Percentiles rank a stretch among this genome's conserved stretches.
phyloP scores from a whole-genome alignment of 2,888 invertebrate genomes.

The Himalopsyche anomala region DNA sequence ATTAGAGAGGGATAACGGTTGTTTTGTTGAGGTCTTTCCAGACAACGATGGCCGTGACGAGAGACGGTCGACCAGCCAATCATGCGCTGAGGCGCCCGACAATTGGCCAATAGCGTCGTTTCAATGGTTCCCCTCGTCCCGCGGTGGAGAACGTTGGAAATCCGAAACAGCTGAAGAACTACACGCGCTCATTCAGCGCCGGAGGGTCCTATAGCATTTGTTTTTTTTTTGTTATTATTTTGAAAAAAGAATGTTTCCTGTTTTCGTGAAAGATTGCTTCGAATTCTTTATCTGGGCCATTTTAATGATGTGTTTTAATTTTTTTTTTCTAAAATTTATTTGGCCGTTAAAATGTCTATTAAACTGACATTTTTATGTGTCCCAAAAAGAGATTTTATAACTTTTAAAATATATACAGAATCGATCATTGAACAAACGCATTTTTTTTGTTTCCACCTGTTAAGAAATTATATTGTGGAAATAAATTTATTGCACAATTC shows the following conservation, averaged over 20 bases:
- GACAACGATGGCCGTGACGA: slow-evolving; percentile 77
- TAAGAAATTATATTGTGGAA: neutral
- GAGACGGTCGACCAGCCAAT: slow-evolving; percentile 73
- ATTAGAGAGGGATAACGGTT: slow-evolving; percentile 79
- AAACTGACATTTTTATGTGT: neutral
- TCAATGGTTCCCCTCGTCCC: slow-evolving; percentile 48
- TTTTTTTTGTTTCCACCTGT: neutral
- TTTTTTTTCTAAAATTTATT: slow-evolving; percentile 1
- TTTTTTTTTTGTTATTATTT: slow-evolving; percentile 10
- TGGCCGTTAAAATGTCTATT: neutral
- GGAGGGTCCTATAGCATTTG: neutral
- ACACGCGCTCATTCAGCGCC: slow-evolving; percentile 16
- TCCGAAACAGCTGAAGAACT: slow-evolving; percentile 16
- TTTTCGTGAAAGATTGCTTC: slow-evolving; percentile 1
- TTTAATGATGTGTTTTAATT: slow-evolving; percentile 6
- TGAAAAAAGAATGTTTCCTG: slow-evolving; percentile 20
- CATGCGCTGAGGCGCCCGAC: slow-evolving; percentile 42
- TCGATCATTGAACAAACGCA: neutral
- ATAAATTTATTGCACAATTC: no score
- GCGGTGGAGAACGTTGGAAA: slow-evolving; percentile 10
- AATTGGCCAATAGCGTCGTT: slow-evolving; percentile 54
- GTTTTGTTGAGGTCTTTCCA: slow-evolving; percentile 76
- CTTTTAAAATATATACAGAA: neutral
- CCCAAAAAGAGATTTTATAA: neutral
- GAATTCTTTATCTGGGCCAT: slow-evolving; percentile 16